phyloP scores from a whole-genome alignment of 2,888 invertebrate species.

The Cephus pygmeus region DNA sequence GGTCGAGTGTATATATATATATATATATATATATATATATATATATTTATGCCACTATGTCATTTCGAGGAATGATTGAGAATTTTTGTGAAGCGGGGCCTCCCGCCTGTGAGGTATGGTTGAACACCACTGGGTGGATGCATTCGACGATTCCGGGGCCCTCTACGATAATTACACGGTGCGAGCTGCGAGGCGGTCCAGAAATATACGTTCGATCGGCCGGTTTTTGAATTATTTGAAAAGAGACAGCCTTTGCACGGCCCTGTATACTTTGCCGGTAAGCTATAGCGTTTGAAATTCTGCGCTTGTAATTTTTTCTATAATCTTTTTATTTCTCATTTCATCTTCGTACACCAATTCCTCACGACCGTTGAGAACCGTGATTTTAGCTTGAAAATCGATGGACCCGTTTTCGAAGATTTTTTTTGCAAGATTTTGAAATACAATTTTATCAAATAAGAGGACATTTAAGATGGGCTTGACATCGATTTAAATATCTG shows the following conservation, averaged over 20 bases:
- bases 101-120: conserved; percentile 28
- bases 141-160: conserved; percentile 58
- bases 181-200: conserved; percentile 59
- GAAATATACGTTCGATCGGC: conserved; percentile 66
- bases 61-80: conserved; percentile 4
- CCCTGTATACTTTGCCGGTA: not conserved
- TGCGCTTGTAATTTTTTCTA: conserved; percentile 37
- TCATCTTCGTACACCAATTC: conserved; percentile 19
- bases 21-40: not conserved
- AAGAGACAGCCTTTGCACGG: conserved; percentile 55
- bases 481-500: conserved; percentile 2
- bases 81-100: not conserved
- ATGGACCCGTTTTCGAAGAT: not conserved
- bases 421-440: conserved; percentile 19
- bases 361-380: not conserved
- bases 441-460: conserved; percentile 28
- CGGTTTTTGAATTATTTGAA: conserved; percentile 67
- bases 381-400: not conserved
- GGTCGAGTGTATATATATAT: conserved; percentile 18
- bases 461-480: conserved; percentile 23
- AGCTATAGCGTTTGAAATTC: conserved; percentile 51
- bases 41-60: not conserved
- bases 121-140: conserved; percentile 57
- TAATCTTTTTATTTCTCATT: conserved; percentile 21
- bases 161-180: conserved; percentile 66